Conservation (phyloP, 1,140 invertebrate species). For the Bombus picipes region DNA sequence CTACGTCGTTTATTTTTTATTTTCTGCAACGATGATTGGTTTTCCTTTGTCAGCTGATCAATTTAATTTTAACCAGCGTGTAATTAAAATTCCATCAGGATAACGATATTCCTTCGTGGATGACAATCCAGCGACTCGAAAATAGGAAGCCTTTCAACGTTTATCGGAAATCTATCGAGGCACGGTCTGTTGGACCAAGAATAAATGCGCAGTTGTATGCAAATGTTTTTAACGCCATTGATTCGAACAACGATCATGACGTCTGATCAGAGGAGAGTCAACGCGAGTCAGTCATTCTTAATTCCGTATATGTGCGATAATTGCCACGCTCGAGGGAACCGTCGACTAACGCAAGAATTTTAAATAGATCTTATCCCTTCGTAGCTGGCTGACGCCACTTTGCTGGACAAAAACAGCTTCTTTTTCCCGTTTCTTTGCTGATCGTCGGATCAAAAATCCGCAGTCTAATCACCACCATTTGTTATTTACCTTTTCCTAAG, state of each 20-base stretch:
- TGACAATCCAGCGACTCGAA: background rate
- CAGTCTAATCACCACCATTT: background rate
- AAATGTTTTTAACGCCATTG: constrained; percentile 30
- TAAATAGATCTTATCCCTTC: constrained; percentile 32
- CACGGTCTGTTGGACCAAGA: background rate
- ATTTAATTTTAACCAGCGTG: background rate
- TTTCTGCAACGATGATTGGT: background rate
- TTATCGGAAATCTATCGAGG: constrained; percentile 2
- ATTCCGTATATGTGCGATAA: constrained; percentile 28
- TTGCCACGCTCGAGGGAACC: constrained; percentile 11
- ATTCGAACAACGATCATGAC: constrained; percentile 21
- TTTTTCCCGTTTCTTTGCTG: background rate
- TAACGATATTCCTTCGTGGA: background rate
- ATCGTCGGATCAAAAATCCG: too few species aligned
- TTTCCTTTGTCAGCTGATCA: background rate
- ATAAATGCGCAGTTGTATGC: constrained; percentile 44
- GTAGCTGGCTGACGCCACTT: background rate
- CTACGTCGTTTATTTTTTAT: background rate
- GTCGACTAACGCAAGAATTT: constrained; percentile 30
- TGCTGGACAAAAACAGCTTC: background rate
- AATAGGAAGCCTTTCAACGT: background rate
- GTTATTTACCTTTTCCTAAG: background rate
- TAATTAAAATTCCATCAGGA: background rate
- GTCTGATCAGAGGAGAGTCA: constrained; percentile 18
- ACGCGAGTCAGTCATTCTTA: constrained; percentile 34